These are phyloP conservation scores for Agrenia bidenticulata DNA, from an alignment of 2,888 invertebrate genomes.

Conservation along the genomic window DNA sequence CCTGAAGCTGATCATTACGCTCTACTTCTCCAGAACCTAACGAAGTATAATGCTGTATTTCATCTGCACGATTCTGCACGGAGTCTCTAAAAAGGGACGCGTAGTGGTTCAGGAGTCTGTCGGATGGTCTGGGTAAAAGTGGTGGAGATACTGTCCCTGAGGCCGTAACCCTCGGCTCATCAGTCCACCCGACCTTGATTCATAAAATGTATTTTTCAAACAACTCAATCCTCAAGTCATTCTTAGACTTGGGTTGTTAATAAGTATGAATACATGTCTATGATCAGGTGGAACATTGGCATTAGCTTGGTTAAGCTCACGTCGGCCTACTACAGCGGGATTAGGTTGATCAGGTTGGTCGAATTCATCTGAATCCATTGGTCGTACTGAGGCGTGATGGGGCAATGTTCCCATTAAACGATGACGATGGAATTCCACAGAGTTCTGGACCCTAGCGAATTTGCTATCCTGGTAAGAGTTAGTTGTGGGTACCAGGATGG, in stretches of 20 bases:
- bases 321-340: neutral
- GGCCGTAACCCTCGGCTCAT: neutral
- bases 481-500: too few species aligned
- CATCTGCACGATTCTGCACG: neutral
- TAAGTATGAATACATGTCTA: too few species aligned
- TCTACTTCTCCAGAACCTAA: neutral
- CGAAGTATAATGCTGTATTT: too few species aligned
- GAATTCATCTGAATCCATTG: neutral
- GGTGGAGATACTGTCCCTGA: neutral
- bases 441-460: slow-evolving; percentile 4
- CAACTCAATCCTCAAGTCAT: neutral
- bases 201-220: neutral
- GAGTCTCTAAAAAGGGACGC: neutral
- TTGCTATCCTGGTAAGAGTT: neutral
- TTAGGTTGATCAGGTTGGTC: too few species aligned
- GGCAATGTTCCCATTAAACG: neutral
- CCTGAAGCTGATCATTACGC: neutral
- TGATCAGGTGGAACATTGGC: neutral
- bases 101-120: neutral
- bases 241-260: neutral
- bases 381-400: neutral
- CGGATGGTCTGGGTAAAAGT: neutral
- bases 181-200: slow-evolving; percentile 5
- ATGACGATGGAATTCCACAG: neutral
- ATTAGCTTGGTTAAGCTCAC: slow-evolving; percentile 7